Evolutionary conservation across 1,140 invertebrate genomes (phyloP).

Genomic region (Drosophila simulans): DNA sequence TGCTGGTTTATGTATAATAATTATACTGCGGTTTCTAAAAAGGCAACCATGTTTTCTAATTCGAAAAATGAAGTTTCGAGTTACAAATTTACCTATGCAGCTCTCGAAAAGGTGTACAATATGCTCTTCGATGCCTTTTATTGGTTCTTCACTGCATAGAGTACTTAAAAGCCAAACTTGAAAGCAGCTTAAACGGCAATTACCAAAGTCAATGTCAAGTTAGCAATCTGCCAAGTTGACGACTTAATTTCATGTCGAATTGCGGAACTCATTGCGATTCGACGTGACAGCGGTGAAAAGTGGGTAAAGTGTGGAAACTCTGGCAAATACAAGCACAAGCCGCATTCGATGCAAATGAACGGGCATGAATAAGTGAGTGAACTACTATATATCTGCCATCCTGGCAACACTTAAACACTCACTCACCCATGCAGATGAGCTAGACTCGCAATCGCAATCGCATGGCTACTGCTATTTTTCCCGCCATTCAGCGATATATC

Average conservation of each 20-base stretch:
- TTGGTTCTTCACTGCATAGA: too few relatives aligned
- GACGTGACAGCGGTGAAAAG: constrained; percentile 6
- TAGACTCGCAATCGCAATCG: constrained; percentile 12
- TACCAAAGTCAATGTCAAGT: constrained; percentile 7
- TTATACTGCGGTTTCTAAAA: too few relatives aligned
- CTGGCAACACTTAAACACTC: background rate
- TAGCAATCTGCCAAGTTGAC: constrained; percentile 1
- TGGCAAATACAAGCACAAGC: constrained; percentile 7
- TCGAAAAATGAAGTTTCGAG: too few relatives aligned
- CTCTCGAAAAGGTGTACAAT: too few relatives aligned
- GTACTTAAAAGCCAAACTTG: background rate
- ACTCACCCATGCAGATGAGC: constrained; percentile 14
- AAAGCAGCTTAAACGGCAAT: background rate
- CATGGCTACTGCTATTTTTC: constrained; percentile 8
- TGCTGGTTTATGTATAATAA: too few relatives aligned
- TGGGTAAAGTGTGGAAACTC: constrained; percentile 4
- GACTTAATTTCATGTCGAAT: constrained; percentile 31
- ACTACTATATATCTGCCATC: constrained; percentile 26
- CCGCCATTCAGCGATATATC: constrained; percentile 14
- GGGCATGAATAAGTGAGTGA: constrained; percentile 54
- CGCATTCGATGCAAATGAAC: constrained; percentile 53
- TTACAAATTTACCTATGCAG: too few relatives aligned
- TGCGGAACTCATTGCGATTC: constrained; percentile 33
- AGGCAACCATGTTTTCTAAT: too few relatives aligned
- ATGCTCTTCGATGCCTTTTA: too few relatives aligned